These are phyloP conservation scores for Porphyrio hochstetteri DNA, from an alignment of 2,113 vertebrate species.

Conservation along the genomic window DNA sequence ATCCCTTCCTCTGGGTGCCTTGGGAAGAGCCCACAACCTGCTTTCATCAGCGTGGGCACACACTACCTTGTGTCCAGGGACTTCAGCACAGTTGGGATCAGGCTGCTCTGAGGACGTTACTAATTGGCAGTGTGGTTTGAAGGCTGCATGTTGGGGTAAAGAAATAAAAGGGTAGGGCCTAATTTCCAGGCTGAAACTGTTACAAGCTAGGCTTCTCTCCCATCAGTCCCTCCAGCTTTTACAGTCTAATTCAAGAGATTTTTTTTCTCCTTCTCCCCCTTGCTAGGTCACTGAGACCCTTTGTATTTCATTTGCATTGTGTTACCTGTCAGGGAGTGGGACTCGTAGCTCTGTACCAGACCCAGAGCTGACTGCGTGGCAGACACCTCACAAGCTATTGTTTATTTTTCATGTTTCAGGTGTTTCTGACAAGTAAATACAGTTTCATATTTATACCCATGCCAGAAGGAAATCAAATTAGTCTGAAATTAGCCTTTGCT, in stretches of 20 bases:
- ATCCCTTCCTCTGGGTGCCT: accelerated
- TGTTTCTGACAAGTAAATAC: conserved; percentile 44
- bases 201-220: neutral
- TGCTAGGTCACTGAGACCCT: conserved; percentile 24
- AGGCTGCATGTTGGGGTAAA: neutral
- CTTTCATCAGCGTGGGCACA: neutral
- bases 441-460: neutral
- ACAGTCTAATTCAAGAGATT: neutral
- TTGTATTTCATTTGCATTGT: conserved; percentile 57
- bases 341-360: neutral
- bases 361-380: neutral
- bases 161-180: neutral
- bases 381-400: neutral
- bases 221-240: neutral
- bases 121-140: neutral
- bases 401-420: conserved; percentile 5
- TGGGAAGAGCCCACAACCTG: neutral
- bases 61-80: neutral
- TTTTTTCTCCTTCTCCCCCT: neutral
- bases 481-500: conserved; percentile 61
- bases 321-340: conserved; percentile 9
- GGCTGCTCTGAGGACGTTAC: neutral
- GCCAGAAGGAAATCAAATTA: conserved; percentile 67
- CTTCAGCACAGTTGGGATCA: neutral
- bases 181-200: neutral